Percentiles rank a stretch among this genome's conserved stretches.
These are phyloP conservation scores for Pollimyrus isidori DNA, from an alignment of 2,113 vertebrate species.

Conservation along the genomic window DNA sequence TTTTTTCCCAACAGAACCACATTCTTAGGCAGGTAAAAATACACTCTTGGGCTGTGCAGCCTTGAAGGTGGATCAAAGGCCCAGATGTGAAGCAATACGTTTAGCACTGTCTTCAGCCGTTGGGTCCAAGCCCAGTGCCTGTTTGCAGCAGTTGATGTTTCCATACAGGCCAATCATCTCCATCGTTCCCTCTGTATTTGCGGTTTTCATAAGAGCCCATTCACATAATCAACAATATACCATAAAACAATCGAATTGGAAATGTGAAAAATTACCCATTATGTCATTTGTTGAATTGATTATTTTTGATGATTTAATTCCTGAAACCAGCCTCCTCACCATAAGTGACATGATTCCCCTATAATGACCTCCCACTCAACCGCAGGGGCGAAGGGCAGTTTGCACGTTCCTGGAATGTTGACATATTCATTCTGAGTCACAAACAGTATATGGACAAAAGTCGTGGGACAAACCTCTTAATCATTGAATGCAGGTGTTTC, in stretches of 20 bases:
- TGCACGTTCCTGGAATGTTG: not conserved
- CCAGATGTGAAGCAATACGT: slow-evolving; percentile 46
- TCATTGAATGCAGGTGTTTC: not conserved
- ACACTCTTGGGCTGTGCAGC: slow-evolving; percentile 35
- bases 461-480: not conserved
- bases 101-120: slow-evolving; percentile 46
- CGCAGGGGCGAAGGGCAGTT: not conserved
- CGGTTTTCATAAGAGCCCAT: not conserved
- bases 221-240: not conserved
- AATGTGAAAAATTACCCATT: not conserved
- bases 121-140: not conserved
- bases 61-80: slow-evolving; percentile 57
- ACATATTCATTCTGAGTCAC: not conserved
- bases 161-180: not conserved
- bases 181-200: not conserved
- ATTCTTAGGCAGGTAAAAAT: slow-evolving; percentile 43
- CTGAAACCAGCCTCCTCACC: not conserved
- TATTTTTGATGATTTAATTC: not conserved
- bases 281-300: not conserved
- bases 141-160: not conserved
- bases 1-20: slow-evolving; percentile 35
- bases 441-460: not conserved
- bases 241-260: not conserved
- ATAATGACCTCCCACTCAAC: not conserved
- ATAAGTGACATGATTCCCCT: not conserved